These are phyloP conservation scores for Mya arenaria DNA, from an alignment of 1,140 invertebrate genomes.

Conservation along the genomic window DNA sequence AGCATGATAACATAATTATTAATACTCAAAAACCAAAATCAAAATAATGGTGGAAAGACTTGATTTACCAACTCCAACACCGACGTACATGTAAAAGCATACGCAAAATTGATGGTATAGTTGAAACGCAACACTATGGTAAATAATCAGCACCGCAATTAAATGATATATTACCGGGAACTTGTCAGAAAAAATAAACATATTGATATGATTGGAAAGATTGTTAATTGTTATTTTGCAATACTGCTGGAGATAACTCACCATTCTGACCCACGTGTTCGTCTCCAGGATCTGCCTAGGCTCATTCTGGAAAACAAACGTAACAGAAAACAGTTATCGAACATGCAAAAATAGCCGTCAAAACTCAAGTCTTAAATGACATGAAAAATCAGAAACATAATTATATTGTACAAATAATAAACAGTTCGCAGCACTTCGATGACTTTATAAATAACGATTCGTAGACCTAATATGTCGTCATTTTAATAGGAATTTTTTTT, in stretches of 20 bases:
- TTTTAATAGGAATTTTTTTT: background rate
- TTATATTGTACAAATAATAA: background rate
- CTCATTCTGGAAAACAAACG: conserved; percentile 62
- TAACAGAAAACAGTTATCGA: too few relatives aligned
- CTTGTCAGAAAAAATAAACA: background rate
- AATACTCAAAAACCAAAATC: too few relatives aligned
- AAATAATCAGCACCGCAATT: too few relatives aligned
- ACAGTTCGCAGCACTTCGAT: background rate
- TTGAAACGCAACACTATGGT: background rate
- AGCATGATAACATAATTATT: too few relatives aligned
- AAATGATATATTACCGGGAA: background rate
- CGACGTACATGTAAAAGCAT: background rate
- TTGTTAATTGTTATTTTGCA: background rate
- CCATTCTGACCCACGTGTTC: conserved; percentile 60
- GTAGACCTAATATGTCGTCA: background rate
- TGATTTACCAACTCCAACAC: too few relatives aligned
- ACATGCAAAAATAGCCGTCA: background rate
- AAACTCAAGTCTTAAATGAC: background rate
- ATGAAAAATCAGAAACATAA: background rate
- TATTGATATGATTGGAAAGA: background rate
- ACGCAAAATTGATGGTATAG: background rate
- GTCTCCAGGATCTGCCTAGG: conserved; percentile 57
- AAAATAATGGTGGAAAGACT: too few relatives aligned
- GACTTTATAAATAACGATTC: background rate
- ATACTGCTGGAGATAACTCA: too few relatives aligned